Percentiles rank a stretch among this genome's conserved stretches.
These are phyloP conservation scores for Laticauda laticaudata DNA, from an alignment of 2,113 vertebrate genomes.

Conservation along the genomic window DNA sequence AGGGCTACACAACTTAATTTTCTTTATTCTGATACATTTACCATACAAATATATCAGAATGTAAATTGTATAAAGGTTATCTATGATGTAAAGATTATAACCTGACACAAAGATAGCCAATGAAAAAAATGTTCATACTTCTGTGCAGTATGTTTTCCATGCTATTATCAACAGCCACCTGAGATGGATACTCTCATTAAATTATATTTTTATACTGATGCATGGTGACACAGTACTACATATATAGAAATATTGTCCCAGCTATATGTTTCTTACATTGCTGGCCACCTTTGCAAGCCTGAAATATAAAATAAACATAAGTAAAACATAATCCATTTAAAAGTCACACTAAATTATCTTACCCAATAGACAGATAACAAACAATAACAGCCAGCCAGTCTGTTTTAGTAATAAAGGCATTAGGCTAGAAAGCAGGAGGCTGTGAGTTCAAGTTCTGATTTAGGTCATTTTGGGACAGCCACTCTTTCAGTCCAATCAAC, in stretches of 20 bases:
- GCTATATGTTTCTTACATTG: background rate
- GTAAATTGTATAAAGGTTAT: background rate
- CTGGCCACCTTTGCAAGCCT: accelerated
- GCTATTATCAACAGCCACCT: background rate
- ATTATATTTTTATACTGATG: background rate
- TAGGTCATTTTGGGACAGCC: background rate
- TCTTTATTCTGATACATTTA: background rate
- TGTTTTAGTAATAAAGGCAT: background rate
- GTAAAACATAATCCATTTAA: background rate
- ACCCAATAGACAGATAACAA: background rate
- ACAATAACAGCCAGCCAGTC: background rate
- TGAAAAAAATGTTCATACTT: background rate
- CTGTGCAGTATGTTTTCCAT: background rate
- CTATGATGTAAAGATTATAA: background rate
- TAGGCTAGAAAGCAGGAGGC: background rate
- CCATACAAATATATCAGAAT: background rate
- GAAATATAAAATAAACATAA: background rate
- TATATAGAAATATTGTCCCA: background rate
- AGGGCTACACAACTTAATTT: background rate
- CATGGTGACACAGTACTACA: no score
- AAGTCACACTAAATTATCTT: background rate
- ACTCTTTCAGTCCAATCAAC: background rate
- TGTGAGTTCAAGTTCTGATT: background rate
- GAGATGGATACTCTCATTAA: background rate
- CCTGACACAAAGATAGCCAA: background rate